A percentile compares a stretch with the other conserved stretches of the same genome.
These are phyloP conservation scores for Delphinus delphis DNA, from an alignment of 2,113 vertebrate species.

Conservation along the genomic window DNA sequence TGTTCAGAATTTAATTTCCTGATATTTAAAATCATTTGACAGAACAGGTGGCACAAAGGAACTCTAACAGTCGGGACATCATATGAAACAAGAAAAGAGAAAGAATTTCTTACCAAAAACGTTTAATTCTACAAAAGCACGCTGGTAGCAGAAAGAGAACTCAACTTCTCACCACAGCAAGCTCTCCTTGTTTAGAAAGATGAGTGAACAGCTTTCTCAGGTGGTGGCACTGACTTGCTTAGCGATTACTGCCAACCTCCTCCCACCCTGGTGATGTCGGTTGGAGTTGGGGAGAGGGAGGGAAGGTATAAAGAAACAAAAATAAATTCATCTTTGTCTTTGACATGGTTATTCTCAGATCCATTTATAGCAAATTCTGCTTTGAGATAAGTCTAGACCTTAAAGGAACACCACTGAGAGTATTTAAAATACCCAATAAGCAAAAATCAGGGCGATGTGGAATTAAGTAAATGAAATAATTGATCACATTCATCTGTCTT, in stretches of 20 bases:
- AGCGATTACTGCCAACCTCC: conserved; percentile 68
- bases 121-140: conserved; percentile 68
- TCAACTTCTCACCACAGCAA: conserved; percentile 40
- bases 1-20: conserved; percentile 48
- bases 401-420: conserved; percentile 63
- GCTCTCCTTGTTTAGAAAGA: conserved; percentile 51
- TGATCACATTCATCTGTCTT: conserved; percentile 63
- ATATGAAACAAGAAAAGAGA: conserved; percentile 71
- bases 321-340: conserved; percentile 62
- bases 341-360: conserved; percentile 47
- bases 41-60: conserved; percentile 66
- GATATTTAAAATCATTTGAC: conserved; percentile 74
- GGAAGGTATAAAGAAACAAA: neutral
- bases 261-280: neutral
- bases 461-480: conserved; percentile 65
- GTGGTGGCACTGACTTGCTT: conserved; percentile 66
- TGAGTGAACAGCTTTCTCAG: conserved; percentile 60
- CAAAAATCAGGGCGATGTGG: conserved; percentile 47
- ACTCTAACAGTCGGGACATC: conserved; percentile 54
- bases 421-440: conserved; percentile 63
- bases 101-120: conserved; percentile 59
- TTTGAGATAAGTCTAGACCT: conserved; percentile 52
- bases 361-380: conserved; percentile 64
- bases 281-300: neutral
- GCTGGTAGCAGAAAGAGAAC: neutral